Base-by-base conservation (phyloP, 2,888 invertebrate genomes). In the Drosophila suboccidentalis region DNA sequence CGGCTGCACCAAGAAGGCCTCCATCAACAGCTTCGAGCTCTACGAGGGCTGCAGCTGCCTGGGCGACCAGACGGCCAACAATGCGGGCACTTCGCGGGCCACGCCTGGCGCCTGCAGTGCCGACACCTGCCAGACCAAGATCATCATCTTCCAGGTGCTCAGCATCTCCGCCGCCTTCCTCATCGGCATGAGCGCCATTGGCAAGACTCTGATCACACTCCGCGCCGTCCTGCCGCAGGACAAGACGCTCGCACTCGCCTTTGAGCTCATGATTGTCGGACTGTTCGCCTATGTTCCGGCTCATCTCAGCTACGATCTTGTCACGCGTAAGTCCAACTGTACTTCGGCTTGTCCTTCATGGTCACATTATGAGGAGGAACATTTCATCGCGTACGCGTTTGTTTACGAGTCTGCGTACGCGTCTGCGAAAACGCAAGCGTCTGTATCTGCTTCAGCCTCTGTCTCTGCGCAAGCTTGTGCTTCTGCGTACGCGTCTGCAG, bases 201-300 rank as follows among this genome's bases (percentile, higher is more conserved):
- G 94, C 3, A 91, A 90, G 55, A 82, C 95, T 0, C 71, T 95
- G 19, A 94, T 95, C 17, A 93, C 93, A 1, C 80, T 95, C 36
- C 93, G 95, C 79, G 92, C 94, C 53, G 94, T 95, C 17, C 91
- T 94, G 72, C 92, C 93, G 0, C 94, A 94, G 86, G 95, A 96
- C 75, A 95, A 95, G 87, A 93, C 95, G 0, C 80, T 95, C 49
- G 94, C 95, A 2, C 91, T 96, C 58, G 95, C 94, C 15, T 92
- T 95, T 29, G 93, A 94, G 78, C 91, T 95, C 38, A 93, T 94
- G 44, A 89, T 94, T 36, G 85, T 94, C 1, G 94, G 94, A 0
- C 80, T 95, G 1, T 92, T 95, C 46, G 94, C 94, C 0, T 94
- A 94, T 87, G 89, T 95, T 3, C 95, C 95, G 0, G 95, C 95